Percentiles rank a stretch among this genome's conserved stretches.
Evolutionary conservation across 2,113 vertebrate genomes (phyloP).

Genomic region (Elephas maximus): DNA sequence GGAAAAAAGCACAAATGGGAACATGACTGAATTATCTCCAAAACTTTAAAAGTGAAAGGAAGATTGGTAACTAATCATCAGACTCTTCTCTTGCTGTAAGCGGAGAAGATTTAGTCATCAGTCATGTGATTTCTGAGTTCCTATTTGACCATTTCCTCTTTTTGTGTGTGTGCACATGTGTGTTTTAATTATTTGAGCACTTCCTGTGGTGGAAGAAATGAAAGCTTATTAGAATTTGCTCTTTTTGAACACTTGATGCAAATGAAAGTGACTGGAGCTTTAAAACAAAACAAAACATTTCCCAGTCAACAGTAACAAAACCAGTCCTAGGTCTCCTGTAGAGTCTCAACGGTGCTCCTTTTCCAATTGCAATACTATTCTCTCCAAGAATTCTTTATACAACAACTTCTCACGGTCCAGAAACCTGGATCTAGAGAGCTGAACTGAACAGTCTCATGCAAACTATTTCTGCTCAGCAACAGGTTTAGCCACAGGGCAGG

Average conservation of each 20-base stretch:
- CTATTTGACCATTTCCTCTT: constrained; percentile 68
- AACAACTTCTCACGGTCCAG: neutral
- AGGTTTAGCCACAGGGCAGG: neutral
- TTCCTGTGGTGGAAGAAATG: constrained; percentile 43
- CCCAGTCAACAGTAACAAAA: neutral
- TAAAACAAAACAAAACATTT: constrained; percentile 39
- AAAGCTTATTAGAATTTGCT: constrained; percentile 48
- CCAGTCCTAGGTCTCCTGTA: neutral
- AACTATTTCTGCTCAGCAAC: neutral
- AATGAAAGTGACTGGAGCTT: constrained; percentile 33
- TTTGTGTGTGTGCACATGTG: neutral
- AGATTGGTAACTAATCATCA: neutral
- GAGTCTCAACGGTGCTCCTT: neutral
- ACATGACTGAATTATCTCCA: constrained; percentile 77
- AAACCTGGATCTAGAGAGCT: neutral
- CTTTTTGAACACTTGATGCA: neutral
- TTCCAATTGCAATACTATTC: neutral
- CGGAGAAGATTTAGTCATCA: constrained; percentile 84
- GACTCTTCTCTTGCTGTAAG: constrained; percentile 4
- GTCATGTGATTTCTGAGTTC: constrained; percentile 82
- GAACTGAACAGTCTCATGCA: neutral
- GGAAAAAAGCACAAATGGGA: constrained; percentile 77
- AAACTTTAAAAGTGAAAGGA: constrained; percentile 39
- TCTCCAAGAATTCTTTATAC: neutral
- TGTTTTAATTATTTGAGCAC: constrained; percentile 13